Percentiles rank a stretch among this genome's conserved stretches.
phyloP scores from a whole-genome alignment of 2,113 vertebrate genomes.

The Falcunculus frontatus region DNA sequence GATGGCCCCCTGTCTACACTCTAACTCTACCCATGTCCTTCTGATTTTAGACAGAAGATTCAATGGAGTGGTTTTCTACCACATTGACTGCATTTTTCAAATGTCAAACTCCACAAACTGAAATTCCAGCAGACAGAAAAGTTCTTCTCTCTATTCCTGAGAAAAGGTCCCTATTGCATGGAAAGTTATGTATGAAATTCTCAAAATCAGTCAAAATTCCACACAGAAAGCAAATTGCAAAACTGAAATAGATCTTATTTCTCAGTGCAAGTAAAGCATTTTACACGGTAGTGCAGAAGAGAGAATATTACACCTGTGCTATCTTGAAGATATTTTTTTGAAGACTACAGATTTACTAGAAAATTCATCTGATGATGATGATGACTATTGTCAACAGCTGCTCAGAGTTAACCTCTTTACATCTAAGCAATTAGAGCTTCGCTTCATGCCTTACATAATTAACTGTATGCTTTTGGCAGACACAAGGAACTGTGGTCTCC shows the following conservation, averaged over 20 bases:
- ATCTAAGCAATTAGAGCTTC: neutral
- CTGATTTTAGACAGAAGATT: neutral
- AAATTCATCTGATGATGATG: neutral
- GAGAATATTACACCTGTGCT: neutral
- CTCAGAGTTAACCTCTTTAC: neutral
- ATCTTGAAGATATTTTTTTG: neutral
- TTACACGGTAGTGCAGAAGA: neutral
- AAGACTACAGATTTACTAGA: neutral
- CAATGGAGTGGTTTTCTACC: neutral
- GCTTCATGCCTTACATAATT: neutral
- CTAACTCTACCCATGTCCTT: neutral
- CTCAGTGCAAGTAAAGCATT: neutral
- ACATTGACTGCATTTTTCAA: neutral
- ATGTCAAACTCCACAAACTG: neutral
- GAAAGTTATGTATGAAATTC: neutral
- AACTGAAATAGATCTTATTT: neutral
- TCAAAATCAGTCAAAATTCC: neutral
- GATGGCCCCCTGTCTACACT: neutral
- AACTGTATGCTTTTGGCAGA: neutral
- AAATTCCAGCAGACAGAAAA: neutral
- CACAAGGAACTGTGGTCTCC: neutral
- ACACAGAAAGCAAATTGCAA: neutral
- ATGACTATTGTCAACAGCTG: neutral
- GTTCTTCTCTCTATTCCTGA: neutral
- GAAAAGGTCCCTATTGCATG: neutral